Evolutionary conservation across 2,797 vertebrate genomes (phyloP).

Genomic region (Pseudomugil tenellus): DNA sequence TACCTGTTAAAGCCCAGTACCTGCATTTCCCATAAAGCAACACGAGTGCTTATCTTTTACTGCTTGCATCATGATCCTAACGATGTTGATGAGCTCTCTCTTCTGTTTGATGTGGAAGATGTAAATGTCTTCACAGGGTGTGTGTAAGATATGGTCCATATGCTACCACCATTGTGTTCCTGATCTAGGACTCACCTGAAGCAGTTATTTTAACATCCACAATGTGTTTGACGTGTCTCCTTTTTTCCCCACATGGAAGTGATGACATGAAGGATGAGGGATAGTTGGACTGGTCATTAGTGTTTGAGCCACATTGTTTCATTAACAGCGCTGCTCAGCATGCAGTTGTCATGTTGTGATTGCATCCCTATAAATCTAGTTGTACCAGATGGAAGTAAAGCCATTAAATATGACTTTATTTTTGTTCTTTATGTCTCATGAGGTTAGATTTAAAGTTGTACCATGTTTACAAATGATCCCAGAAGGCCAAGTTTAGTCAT

Average conservation of each 20-base stretch:
- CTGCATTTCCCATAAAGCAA: neutral
- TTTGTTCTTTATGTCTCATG: neutral
- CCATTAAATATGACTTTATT: neutral
- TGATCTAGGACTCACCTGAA: too few species aligned
- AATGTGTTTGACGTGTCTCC: constrained; percentile 49
- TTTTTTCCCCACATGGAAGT: constrained; percentile 29
- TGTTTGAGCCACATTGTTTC: constrained; percentile 84
- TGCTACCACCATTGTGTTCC: too few species aligned
- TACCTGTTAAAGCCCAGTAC: neutral
- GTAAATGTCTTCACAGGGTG: neutral
- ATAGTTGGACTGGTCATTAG: constrained; percentile 67
- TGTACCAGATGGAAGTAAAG: constrained; percentile 31
- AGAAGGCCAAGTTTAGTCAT: neutral
- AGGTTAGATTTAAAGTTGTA: neutral
- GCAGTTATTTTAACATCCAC: too few species aligned
- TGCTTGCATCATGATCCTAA: too few species aligned
- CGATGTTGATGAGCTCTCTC: neutral
- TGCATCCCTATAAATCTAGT: constrained; percentile 33
- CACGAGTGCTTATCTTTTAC: neutral
- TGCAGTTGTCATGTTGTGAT: constrained; percentile 54
- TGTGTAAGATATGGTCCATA: neutral
- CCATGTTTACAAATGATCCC: neutral
- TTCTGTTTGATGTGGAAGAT: neutral
- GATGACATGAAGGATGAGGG: constrained; percentile 13
- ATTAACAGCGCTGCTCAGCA: constrained; percentile 57